Base-by-base conservation (phyloP, 1,140 invertebrate genomes). In the Sarcophaga peregrina region DNA sequence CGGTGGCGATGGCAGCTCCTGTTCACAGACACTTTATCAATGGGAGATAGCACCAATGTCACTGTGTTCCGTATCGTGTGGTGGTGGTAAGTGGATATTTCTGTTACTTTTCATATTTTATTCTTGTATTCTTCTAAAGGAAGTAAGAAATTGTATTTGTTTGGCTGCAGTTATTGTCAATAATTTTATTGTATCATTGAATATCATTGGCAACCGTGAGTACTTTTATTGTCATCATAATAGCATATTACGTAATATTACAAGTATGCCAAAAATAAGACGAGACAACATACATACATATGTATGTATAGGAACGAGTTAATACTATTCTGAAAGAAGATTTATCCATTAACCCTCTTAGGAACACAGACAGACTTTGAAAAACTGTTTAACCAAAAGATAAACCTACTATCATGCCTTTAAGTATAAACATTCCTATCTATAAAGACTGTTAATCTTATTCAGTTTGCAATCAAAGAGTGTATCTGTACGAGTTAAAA, bases 31-130 rank as follows among this genome's bases (percentile, higher is more conserved):
- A 74, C 91, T 95, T 75, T 97, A 97, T 91, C 93, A 95, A 85
- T 98, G 97, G 97, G 93, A 94, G 82, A 92, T 96, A 75, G 94
- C 95, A 73, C 94, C 95, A 81, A 94, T 94, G 84, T 96, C 95
- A 5, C 92, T 95, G 54, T 98, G 97, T 90, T 97, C 96, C 15
- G 95, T 94, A 82, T 95, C 96, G 73, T 98, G 97, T 92, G 97
- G 97, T 83, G 97, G 97, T 93, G 97, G 97, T 98, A 92, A 93
- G 93, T 90, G 50, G 52, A n/a, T 78, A n/a, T 74, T 52, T 62
- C 37, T 8, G 73, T 46, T 78, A 47, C n/a, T n/a, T 76, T 5
- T 6, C 47, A 8, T 76, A 47, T 37, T n/a, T n/a, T 37, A 37
- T 37, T 47, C 47, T 48, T 76, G 13, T 74, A 45, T 74, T 45